These are phyloP conservation scores for Epicauta chinensis DNA, from an alignment of 1,140 invertebrate species.

Conservation along the genomic window DNA sequence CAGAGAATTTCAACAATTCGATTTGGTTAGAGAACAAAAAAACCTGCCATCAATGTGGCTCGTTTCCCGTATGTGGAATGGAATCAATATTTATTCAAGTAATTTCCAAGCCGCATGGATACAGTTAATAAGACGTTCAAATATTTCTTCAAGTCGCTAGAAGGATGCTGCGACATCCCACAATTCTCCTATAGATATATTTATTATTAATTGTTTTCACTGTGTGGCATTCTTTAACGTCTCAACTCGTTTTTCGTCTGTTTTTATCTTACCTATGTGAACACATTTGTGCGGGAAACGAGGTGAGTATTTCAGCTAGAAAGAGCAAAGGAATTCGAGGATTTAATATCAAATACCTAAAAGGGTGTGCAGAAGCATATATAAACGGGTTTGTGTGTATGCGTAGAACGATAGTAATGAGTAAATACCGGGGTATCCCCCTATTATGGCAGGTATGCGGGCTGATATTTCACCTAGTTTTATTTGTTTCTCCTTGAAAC, in stretches of 20 bases:
- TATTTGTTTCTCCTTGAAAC: not conserved
- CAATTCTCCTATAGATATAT: slow-evolving; percentile 1
- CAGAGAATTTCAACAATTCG: too few relatives aligned
- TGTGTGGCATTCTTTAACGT: not conserved
- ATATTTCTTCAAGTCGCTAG: slow-evolving; percentile 3
- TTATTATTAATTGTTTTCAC: slow-evolving; percentile 19
- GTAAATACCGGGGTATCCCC: slow-evolving; percentile 24
- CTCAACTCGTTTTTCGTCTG: too few relatives aligned
- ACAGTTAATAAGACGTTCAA: slow-evolving; percentile 8
- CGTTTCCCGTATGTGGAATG: too few relatives aligned
- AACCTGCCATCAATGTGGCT: too few relatives aligned
- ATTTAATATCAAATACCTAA: slow-evolving; percentile 21
- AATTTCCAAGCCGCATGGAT: not conserved
- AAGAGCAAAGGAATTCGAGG: slow-evolving; percentile 9
- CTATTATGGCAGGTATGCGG: slow-evolving; percentile 25
- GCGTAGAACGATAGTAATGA: slow-evolving; percentile 24
- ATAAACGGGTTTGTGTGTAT: slow-evolving; percentile 11
- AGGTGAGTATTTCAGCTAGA: too few relatives aligned
- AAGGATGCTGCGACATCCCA: not conserved
- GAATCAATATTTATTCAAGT: slow-evolving; percentile 7
- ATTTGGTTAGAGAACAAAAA: too few relatives aligned
- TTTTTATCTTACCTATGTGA: too few relatives aligned
- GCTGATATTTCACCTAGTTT: slow-evolving; percentile 13
- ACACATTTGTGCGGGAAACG: too few relatives aligned
- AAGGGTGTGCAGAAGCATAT: too few relatives aligned